Evolutionary conservation across 2,113 vertebrate genomes (phyloP).

Genomic region (Datnioides undecimradiatus): DNA sequence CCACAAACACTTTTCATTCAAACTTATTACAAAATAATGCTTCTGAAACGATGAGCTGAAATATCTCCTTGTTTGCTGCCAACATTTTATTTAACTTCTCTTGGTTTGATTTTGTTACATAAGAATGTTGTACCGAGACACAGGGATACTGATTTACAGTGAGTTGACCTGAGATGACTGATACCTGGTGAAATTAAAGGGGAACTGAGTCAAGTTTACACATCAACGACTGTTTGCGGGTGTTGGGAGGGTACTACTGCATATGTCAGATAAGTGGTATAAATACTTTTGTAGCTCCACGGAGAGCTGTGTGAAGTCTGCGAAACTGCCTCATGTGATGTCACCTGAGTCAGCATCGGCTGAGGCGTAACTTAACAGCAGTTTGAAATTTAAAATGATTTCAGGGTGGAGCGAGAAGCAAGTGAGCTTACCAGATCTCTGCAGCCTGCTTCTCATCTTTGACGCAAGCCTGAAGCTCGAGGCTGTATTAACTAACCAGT

Average conservation of each 20-base stretch:
- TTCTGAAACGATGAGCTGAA: background rate
- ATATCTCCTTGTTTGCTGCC: background rate
- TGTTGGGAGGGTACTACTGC: no score
- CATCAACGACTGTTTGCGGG: background rate
- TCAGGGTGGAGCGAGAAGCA: background rate
- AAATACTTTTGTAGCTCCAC: no score
- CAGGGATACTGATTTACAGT: background rate
- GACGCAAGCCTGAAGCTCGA: background rate
- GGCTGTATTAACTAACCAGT: background rate
- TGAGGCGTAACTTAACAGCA: background rate
- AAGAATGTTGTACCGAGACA: background rate
- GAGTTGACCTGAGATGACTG: background rate
- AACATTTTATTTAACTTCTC: background rate
- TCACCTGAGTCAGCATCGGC: background rate
- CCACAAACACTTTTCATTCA: background rate
- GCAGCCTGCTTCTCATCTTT: background rate
- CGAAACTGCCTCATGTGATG: no score
- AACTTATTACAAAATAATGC: background rate
- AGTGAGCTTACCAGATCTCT: background rate
- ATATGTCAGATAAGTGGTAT: no score
- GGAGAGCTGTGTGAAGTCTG: background rate
- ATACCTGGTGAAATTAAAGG: no score
- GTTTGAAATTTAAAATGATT: background rate
- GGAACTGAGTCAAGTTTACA: background rate
- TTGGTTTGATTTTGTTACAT: background rate